Conservation (phyloP, 2,888 invertebrate genomes). For the Hypselothyrea guttata region DNA sequence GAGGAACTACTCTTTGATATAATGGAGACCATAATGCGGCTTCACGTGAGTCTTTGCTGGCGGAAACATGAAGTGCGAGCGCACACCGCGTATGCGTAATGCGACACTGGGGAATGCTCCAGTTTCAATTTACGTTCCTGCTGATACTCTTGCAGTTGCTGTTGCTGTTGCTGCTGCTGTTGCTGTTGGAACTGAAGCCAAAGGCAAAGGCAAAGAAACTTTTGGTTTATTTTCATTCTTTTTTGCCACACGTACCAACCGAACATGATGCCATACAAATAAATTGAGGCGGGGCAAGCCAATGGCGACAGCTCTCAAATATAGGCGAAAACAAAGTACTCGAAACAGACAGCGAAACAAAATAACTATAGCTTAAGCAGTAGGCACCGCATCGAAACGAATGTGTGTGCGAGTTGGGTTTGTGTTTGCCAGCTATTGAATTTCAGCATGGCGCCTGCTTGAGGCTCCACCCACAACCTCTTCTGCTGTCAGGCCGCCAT, state of each 20-base stretch:
- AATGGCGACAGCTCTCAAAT: slow-evolving; percentile 35
- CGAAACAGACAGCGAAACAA: background rate
- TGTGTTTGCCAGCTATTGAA: slow-evolving; percentile 40
- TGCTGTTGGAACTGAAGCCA: no score
- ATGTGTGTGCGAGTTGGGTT: slow-evolving; percentile 29
- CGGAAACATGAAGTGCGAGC: no score
- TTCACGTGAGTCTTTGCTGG: no score
- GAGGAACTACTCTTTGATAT: no score
- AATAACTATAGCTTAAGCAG: background rate
- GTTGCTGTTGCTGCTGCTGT: no score
- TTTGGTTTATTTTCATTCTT: slow-evolving; percentile 5
- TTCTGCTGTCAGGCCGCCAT: background rate
- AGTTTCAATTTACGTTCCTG: slow-evolving; percentile 61
- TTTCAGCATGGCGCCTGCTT: slow-evolving; percentile 14
- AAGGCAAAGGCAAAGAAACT: slow-evolving; percentile 40
- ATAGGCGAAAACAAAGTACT: slow-evolving; percentile 17
- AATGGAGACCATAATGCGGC: no score
- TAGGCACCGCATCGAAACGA: slow-evolving; percentile 15
- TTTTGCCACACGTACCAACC: slow-evolving; percentile 48
- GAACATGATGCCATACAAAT: slow-evolving; percentile 72
- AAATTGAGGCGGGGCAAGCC: slow-evolving; percentile 59
- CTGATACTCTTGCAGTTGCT: no score
- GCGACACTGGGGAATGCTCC: slow-evolving; percentile 49
- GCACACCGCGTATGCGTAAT: no score
- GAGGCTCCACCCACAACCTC: background rate